Base-by-base conservation (phyloP, 1,140 invertebrate genomes). In the Ephestia elutella region DNA sequence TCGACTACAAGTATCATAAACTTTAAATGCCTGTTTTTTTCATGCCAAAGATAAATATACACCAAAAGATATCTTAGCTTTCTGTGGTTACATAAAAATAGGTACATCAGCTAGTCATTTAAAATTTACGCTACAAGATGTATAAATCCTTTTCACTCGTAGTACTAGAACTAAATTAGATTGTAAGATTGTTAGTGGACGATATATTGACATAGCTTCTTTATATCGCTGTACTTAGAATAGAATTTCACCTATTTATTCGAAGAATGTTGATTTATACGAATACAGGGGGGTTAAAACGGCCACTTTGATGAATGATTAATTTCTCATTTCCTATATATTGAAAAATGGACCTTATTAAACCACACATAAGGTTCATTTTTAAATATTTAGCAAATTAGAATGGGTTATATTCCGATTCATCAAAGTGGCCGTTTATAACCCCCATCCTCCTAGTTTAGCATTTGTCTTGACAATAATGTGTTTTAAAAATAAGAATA, bases 391-490 rank as follows among this genome's bases (percentile, higher is more conserved):
- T n/a, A n/a, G n/a, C n/a, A n/a, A n/a, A n/a, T n/a, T n/a, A n/a
- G n/a, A n/a, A n/a, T n/a, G n/a, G n/a, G n/a, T n/a, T n/a, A n/a
- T n/a, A n/a, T n/a, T n/a, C n/a, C n/a, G n/a, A n/a, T n/a, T n/a
- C n/a, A n/a, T n/a, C n/a, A n/a, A n/a, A n/a, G n/a, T n/a, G n/a
- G n/a, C n/a, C n/a, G n/a, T n/a, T n/a, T n/a, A n/a, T n/a, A n/a
- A n/a, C n/a, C n/a, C n/a, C n/a, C n/a, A 35, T 49, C 56, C 19
- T 57, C 17, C 35, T 54, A 48, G 25, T 57, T 51, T 50, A 53
- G 53, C 49, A 59, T 69, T 62, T 67, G 48, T 66, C 58, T 25
- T 44, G 70, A 72, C 70, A 72, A 72, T 73, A 70, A 73, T 49
- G 60, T 64, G 48, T 65, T 66, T 55, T 63, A 56, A 51, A 28